Base-by-base conservation (phyloP, 1,140 invertebrate species). In the Ruditapes philippinarum region DNA sequence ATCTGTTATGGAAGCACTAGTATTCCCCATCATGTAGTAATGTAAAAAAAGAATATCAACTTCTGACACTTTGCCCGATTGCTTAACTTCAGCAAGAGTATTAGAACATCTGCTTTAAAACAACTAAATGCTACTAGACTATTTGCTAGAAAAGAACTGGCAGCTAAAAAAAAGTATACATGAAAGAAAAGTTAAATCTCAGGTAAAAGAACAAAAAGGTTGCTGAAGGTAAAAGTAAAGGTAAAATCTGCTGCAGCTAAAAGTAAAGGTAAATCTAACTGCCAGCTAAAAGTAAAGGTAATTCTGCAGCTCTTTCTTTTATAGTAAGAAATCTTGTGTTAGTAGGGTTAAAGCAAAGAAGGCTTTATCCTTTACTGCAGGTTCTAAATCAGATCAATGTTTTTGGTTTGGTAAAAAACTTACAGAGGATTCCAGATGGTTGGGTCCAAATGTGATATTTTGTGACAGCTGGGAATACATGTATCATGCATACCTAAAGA, bases 111-210 rank as follows among this genome's bases (percentile, higher is more conserved):
- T 19, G 45, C 68, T 31, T 36, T 57, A 62, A 81, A 89, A 60
- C 22, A 88, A 31, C 36, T 76, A 31, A 81, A 79, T 17, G 83
- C 49, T 45, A 54, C 68, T 51, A 76, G 36, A 88, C 12, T 28
- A 25, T 88, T 88, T 88, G 85, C 57, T n/a, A 57, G 28, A 80
- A 49, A 54, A 62, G 74, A 51, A 73, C 25, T 40, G 25, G n/a
- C 79, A 54, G 74, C 74, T 33, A 78, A 78, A 19, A 33, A 31
- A 22, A 78, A 51, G n/a, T n/a, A 78, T 51, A 78, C 28, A 14
- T 78, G 45, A 78, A 49, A 54, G 74, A 78, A 78, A 51, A 42
- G 1, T 31, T 0, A 78, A 78, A 49, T 22, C 22, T 45, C 9
- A 4, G 33, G 1, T 17, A 31, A 78, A 78, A 28, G 33, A n/a